Conservation (phyloP, 64 coral and sea anemone species). For the Montipora foliosa region DNA sequence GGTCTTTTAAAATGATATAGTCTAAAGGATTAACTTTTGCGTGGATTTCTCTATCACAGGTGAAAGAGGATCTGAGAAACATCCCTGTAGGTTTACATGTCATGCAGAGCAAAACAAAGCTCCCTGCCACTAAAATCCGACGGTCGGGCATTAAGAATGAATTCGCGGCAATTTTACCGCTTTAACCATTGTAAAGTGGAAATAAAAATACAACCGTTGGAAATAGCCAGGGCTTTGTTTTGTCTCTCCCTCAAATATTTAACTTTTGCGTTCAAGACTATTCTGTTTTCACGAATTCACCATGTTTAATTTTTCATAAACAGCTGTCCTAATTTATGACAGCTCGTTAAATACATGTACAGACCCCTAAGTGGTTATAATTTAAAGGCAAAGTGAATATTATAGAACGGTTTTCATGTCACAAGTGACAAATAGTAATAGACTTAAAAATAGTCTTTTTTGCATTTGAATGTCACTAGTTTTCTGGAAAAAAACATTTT, state of each 20-base stretch:
- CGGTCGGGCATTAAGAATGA: background rate
- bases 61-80: slow-evolving; percentile 9
- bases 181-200: slow-evolving; percentile 3
- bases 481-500: too few relatives aligned
- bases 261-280: background rate
- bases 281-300: slow-evolving; percentile 4
- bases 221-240: slow-evolving; percentile 12
- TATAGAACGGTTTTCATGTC: background rate
- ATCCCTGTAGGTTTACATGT: slow-evolving; percentile 26
- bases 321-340: slow-evolving; percentile 18
- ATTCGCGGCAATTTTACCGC: background rate
- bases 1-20: slow-evolving; percentile 29
- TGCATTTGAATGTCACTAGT: too few relatives aligned
- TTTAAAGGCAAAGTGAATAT: slow-evolving; percentile 8
- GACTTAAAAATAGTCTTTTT: background rate
- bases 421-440: background rate
- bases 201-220: background rate
- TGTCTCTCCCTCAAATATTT: background rate
- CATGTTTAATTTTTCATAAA: slow-evolving; percentile 30
- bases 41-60: slow-evolving; percentile 26
- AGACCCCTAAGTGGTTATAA: background rate
- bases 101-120: slow-evolving; percentile 38
- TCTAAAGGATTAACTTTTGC: slow-evolving; percentile 30
- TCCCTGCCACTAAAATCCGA: background rate
- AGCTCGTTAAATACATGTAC: background rate